Evolutionary conservation across 2,113 vertebrate genomes (phyloP), one percentile per base, ranked within the genome.

Genomic region (Rhea americana): DNA sequence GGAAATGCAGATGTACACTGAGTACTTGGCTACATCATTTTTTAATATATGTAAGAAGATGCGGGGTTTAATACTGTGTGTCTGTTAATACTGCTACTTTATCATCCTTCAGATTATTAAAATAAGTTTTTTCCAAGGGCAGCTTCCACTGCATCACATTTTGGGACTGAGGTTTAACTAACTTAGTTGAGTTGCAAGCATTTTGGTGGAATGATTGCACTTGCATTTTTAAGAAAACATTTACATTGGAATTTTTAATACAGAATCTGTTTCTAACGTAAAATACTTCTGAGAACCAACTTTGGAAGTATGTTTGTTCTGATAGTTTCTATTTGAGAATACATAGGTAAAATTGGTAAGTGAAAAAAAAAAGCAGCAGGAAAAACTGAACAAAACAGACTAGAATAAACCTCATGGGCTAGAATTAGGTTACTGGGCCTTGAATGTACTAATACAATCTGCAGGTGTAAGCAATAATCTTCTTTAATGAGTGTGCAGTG

Each of bases 1-100:
- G 76, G 10, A 85, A 87, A 56, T 28, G 25, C 16, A 82, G 17
- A 65, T 18, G 25, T 53, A 39, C 8, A 65, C 10, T 37, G 11
- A 82, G 1, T 15, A 68, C 47, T 1, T 32, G 11, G 3, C 9
- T 1, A 0, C 0, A 2, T 43, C 16, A 58, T 65, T 62, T 21
- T 76, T 80, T 62, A 70, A 35, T 35, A 35, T 35, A 35, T 35
- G 35, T 35, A 35, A 35, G 35, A 35, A 35, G 35, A 35, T 35
- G 35, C 35, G 35, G 35, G 35, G 35, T 35, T 35, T 35, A 35
- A 35, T 35, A 35, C 35, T 35, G 35, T 6, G 6, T 35, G 35
- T 35, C 35, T 35, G 35, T 35, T 35, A 35, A 35, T 35, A 35
- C 35, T 35, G 35, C 35, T 35, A 35, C 35, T 35, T 35, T 35